phyloP scores from a whole-genome alignment of 2,797 vertebrate genomes.

The Poecilia gillii region DNA sequence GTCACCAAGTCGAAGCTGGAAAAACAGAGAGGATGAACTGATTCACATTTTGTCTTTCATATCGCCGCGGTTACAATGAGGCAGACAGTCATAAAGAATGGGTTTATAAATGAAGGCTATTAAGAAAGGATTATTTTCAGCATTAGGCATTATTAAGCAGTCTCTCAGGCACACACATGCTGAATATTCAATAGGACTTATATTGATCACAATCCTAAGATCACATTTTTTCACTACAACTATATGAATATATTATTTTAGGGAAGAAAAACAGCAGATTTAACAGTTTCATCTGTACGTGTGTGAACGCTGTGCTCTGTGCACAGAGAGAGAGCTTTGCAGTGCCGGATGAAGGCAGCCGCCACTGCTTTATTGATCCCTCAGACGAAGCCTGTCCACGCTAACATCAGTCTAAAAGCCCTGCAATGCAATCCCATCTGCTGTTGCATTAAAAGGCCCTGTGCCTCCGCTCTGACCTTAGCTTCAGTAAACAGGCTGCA shows the following conservation, averaged over 20 bases:
- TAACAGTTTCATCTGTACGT: conserved; percentile 31
- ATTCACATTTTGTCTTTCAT: conserved; percentile 13
- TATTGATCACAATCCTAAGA: conserved; percentile 50
- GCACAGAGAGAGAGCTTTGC: conserved; percentile 49
- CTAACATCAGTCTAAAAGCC: conserved; percentile 77
- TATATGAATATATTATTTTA: conserved; percentile 43
- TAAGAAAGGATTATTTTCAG: conserved; percentile 40
- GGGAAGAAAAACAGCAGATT: conserved; percentile 32
- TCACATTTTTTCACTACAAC: conserved; percentile 46
- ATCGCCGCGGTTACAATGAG: conserved; percentile 24
- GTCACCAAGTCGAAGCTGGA: conserved; percentile 96
- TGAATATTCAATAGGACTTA: conserved; percentile 38
- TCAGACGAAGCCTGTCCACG: conserved; percentile 63
- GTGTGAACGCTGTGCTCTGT: conserved; percentile 36
- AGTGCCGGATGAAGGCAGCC: conserved; percentile 64
- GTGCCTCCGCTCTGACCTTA: conserved; percentile 55
- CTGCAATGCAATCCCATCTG: conserved; percentile 74
- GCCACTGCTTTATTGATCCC: conserved; percentile 70
- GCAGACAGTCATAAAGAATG: conserved; percentile 46
- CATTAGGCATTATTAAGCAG: conserved; percentile 42
- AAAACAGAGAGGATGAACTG: conserved; percentile 38
- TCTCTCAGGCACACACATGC: conserved; percentile 55
- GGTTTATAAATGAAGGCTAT: conserved; percentile 40
- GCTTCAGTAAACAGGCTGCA: conserved; percentile 59
- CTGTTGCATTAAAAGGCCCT: conserved; percentile 65